Percentiles rank a stretch among this genome's conserved stretches.
Evolutionary conservation across 2,888 invertebrate genomes (phyloP).

Genomic region (Spilarctia lutea): DNA sequence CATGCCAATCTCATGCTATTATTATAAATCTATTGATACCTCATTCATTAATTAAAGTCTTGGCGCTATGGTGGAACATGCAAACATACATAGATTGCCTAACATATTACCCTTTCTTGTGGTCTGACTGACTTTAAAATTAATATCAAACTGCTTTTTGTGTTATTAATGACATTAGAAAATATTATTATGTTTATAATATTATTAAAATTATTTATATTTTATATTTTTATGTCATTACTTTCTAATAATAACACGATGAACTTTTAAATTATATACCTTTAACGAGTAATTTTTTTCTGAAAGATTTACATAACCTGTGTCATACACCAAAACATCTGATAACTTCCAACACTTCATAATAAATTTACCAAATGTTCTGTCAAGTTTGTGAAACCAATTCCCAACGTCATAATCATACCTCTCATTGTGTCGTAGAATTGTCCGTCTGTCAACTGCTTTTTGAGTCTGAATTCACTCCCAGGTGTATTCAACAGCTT

Average conservation of each 20-base stretch:
- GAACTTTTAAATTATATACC: too few species aligned
- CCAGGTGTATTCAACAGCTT: conserved; percentile 81
- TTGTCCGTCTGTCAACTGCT: conserved; percentile 63
- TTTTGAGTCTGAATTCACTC: conserved; percentile 63
- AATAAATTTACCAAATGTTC: conserved; percentile 43
- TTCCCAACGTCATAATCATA: conserved; percentile 47
- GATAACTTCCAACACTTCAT: conserved; percentile 36
- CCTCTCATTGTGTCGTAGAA: conserved; percentile 36
- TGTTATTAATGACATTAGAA: too few species aligned
- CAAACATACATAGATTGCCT: too few species aligned
- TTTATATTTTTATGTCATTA: background rate
- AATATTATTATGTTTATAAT: background rate
- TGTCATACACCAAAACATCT: conserved; percentile 26
- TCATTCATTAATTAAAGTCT: too few species aligned
- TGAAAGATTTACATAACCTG: conserved; percentile 3
- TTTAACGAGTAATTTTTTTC: background rate
- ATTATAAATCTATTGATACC: too few species aligned
- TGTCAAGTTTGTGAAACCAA: conserved; percentile 33
- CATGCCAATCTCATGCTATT: too few species aligned
- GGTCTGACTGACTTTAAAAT: too few species aligned
- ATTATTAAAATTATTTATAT: background rate
- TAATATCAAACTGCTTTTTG: too few species aligned
- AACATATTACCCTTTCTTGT: too few species aligned
- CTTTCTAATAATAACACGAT: background rate
- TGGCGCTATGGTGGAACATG: too few species aligned